Conservation (phyloP, 2,113 vertebrate species). For the human region GRCh38 chr17:59353501-59354000, state of each 20-base stretch:
- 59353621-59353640: not conserved
- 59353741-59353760: not conserved
- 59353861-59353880: not conserved
- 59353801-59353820: not conserved
- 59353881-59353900: not conserved
- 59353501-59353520: slow-evolving; percentile 99
- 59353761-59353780: not conserved
- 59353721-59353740: slow-evolving; percentile 18
- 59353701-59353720: not conserved
- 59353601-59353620: not conserved
- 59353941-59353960: not conserved
- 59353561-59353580: not conserved
- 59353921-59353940: not conserved
- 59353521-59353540: slow-evolving; percentile 90
- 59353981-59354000: not conserved
- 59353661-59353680: not conserved
- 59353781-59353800: not conserved
- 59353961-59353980: not conserved
- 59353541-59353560: not conserved
- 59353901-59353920: not conserved
- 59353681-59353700: not conserved
- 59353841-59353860: not conserved
- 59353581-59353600: not conserved
- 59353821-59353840: not conserved
- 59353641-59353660: not conserved